Conservation (phyloP, 2,113 vertebrate genomes). For the Tor tambroides region DNA sequence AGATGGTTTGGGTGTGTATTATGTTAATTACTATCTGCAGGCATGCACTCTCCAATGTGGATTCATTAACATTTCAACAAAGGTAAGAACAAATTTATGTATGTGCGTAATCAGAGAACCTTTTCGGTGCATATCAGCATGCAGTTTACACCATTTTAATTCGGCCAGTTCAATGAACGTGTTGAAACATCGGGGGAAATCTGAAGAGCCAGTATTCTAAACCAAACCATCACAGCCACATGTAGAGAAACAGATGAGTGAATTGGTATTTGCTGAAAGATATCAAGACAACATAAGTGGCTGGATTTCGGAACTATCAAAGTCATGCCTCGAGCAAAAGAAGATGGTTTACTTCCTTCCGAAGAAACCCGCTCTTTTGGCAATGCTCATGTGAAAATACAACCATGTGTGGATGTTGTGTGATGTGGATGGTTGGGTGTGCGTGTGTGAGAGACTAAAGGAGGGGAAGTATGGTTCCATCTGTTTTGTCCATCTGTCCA, state of each 20-base stretch:
- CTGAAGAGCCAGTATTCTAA: conserved; percentile 43
- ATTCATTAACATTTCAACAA: neutral
- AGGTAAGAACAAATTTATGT: neutral
- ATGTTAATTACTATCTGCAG: neutral
- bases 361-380: conserved; percentile 46
- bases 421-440: conserved; percentile 42
- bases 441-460: conserved; percentile 32
- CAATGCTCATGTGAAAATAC: conserved; percentile 47
- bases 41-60: neutral
- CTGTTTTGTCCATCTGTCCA: conserved; percentile 66
- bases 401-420: conserved; percentile 40
- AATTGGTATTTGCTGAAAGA: conserved; percentile 30
- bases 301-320: conserved; percentile 40
- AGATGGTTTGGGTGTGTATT: neutral
- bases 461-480: conserved; percentile 55
- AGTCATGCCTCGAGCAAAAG: conserved; percentile 44
- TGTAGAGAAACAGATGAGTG: conserved; percentile 27
- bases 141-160: neutral
- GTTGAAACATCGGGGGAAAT: conserved; percentile 31
- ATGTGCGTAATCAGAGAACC: neutral
- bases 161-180: neutral
- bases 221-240: conserved; percentile 18
- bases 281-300: conserved; percentile 38
- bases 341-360: conserved; percentile 47
- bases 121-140: neutral